Evolutionary conservation across 2,888 invertebrate genomes (phyloP), one percentile per base, ranked within the genome.

Genomic region (Rhingia rostrata): DNA sequence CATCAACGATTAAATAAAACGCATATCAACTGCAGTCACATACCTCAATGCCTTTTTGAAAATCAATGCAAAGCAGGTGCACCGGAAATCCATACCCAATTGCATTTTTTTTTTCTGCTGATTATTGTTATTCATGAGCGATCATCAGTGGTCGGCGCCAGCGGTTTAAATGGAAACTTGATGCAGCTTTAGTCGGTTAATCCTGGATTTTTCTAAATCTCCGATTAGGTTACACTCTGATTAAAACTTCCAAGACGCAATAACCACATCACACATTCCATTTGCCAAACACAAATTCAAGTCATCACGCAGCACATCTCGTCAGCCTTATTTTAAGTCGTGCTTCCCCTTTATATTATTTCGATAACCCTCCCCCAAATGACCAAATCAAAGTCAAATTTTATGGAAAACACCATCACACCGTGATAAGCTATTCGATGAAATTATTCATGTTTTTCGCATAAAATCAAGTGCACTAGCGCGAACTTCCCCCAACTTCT

Each of bases 11-110:
- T 45, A 6, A 12, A 56, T 56, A 60, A 14, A 10, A 33, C 33
- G 41, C 33, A 67, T 12, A 14, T 39, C 45, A 47, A 69, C 67
- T 45, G 14, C 33, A 69, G 47, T 56, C 10, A 41, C 45, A 61
- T 63, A 56, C 43, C 33, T 41, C 49, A 51, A 37, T 70, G 49
- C 43, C 56, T 35, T 58, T 70, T 78, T 41, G 43, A 12, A 69
- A 58, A 41, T 63, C 43, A 56, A 69, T 69, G 56, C 67, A 69
- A 69, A 70, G 41, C 81, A 75, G 70, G 60, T 82, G 82, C 56
- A 72, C 60, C 66, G 72, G 77, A 82, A 82, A 49, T 54, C 39
- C 32, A 61, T 49, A 73, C 64, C 37, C 10, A 33, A 22, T 39
- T 7, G 14, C 56, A 7, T n/a, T 49, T 58, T 64, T 12, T 33